Base-by-base conservation (phyloP, 2,888 invertebrate species). In the Torymus texanus region DNA sequence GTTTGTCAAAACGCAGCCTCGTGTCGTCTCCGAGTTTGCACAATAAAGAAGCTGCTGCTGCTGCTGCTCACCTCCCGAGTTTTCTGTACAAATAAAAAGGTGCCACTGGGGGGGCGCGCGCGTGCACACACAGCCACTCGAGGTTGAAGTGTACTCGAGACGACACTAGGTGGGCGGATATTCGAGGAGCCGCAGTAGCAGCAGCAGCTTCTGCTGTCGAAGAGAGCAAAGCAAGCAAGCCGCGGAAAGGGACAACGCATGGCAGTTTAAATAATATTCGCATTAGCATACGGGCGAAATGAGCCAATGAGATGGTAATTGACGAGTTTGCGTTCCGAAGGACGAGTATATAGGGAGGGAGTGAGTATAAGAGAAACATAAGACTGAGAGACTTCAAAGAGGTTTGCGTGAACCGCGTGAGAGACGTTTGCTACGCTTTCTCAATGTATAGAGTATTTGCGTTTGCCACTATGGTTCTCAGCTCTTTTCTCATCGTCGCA, bases 251-350 rank as follows among this genome's bases (percentile, higher is more conserved):
- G 18, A 58, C 83, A 78, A 82, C 82, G 82, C 82, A 82, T 84
- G 67, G 16, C 58, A 59, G 74, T 65, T 85, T 85, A 86, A 87
- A 88, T 87, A 88, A 88, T 85, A 87, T 84, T 85, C 85, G 81
- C 81, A 88, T 88, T 87, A 87, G 87, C 88, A 88, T 88, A 86
- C 84, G 84, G 86, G 85, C 84, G 87, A 87, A 87, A 88, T 85
- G 86, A 88, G 87, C 87, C 87, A 88, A 88, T 87, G 89, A 88
- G 88, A 89, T 88, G 88, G 88, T 89, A 89, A 89, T 89, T 88
- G 87, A 86, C 84, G 85, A 85, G 86, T 84, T 86, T 84, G 83
- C 84, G 63, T 65, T 65, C 50, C 41, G 41, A 41, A 41, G 41
- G 41, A 41, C 41, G 41, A 41, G 21, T 21, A 21, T 21, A 21